Conservation (phyloP, 2,888 invertebrate genomes). For the Meiosimyza decipiens region DNA sequence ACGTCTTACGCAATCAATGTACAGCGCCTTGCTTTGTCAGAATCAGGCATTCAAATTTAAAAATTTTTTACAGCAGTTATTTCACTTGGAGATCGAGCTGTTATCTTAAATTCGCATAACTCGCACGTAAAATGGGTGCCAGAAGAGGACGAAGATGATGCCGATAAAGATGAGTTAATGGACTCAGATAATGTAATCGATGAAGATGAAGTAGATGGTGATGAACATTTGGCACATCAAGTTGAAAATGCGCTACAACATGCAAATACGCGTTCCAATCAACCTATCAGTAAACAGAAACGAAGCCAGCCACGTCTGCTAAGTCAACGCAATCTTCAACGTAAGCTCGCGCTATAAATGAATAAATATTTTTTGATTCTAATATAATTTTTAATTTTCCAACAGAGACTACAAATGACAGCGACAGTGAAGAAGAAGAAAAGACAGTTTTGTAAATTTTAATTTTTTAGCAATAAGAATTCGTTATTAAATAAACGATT, state of each 20-base stretch:
- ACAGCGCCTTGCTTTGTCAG: background rate
- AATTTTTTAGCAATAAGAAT: slow-evolving; percentile 6
- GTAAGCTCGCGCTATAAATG: slow-evolving; percentile 27
- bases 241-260: slow-evolving; percentile 42
- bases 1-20: no score
- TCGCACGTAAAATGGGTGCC: slow-evolving; percentile 50
- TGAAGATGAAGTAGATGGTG: slow-evolving; percentile 42
- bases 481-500: slow-evolving; percentile 14
- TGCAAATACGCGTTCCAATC: slow-evolving; percentile 39
- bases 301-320: slow-evolving; percentile 33
- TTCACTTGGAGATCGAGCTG: slow-evolving; percentile 42
- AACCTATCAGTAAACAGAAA: slow-evolving; percentile 43
- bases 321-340: slow-evolving; percentile 30
- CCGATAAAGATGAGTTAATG: slow-evolving; percentile 43
- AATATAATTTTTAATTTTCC: slow-evolving; percentile 29
- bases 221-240: slow-evolving; percentile 42
- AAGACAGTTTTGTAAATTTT: slow-evolving; percentile 45
- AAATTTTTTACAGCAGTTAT: slow-evolving; percentile 39
- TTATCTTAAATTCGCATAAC: slow-evolving; percentile 42
- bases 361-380: background rate
- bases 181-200: slow-evolving; percentile 40
- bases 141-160: slow-evolving; percentile 46
- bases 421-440: slow-evolving; percentile 56
- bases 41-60: background rate
- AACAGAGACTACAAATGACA: slow-evolving; percentile 40